These are phyloP conservation scores for Oxyscelio sp. DNA, from an alignment of 2,888 invertebrate species.

Conservation along the genomic window DNA sequence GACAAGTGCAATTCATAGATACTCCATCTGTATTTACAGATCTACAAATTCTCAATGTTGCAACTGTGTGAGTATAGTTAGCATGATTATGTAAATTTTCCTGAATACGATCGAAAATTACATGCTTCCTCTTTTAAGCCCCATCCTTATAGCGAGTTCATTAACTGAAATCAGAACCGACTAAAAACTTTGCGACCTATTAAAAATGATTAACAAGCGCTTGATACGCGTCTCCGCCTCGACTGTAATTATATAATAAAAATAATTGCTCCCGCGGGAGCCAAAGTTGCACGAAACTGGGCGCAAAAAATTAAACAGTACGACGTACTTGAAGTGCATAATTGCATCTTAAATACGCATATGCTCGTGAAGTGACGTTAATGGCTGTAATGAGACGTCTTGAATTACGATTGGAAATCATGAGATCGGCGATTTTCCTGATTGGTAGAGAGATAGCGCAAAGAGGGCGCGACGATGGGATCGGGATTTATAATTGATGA, in stretches of 20 bases:
- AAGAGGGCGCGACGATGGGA: conserved; percentile 60
- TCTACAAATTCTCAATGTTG: too few species aligned
- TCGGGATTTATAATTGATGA: conserved; percentile 87
- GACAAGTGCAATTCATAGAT: too few species aligned
- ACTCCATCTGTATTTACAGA: too few species aligned
- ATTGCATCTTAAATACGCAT: conserved; percentile 66
- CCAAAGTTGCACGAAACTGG: conserved; percentile 11
- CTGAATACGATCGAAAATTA: too few species aligned
- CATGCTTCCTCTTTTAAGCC: too few species aligned
- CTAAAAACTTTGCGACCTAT: not conserved
- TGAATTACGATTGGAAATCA: conserved; percentile 80
- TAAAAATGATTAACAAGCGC: conserved; percentile 23
- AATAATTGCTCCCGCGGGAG: conserved; percentile 27
- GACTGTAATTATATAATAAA: conserved; percentile 43
- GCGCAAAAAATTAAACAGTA: conserved; percentile 11
- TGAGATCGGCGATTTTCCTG: conserved; percentile 80
- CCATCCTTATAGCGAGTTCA: conserved; percentile 21
- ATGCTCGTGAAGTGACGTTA: conserved; percentile 58
- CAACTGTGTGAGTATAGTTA: too few species aligned
- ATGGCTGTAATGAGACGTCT: conserved; percentile 82
- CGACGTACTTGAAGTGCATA: conserved; percentile 35
- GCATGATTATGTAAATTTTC: too few species aligned
- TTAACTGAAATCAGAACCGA: conserved; percentile 14
- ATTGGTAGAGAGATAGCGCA: conserved; percentile 78
- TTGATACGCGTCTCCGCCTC: not conserved